Evolutionary conservation across 2,797 vertebrate species (phyloP).

Genomic region (Syncerus caffer): DNA sequence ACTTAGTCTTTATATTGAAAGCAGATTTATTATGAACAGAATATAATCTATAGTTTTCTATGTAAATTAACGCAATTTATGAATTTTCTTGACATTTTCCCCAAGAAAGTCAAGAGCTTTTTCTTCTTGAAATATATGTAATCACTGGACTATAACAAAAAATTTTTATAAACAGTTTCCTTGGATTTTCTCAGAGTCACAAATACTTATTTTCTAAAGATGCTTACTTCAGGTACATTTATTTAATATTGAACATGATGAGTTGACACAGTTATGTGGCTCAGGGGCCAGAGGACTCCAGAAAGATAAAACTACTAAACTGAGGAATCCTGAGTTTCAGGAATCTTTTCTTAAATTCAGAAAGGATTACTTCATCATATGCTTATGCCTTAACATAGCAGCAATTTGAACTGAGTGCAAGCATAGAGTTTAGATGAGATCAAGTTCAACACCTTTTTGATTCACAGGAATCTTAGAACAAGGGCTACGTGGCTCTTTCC

Average conservation of each 20-base stretch:
- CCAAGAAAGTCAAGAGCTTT: not conserved
- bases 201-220: not conserved
- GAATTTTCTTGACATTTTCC: slow-evolving; percentile 1
- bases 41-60: not conserved
- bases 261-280: not conserved
- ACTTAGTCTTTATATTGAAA: not conserved
- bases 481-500: not conserved
- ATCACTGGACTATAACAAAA: not conserved
- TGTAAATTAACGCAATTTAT: not conserved
- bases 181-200: not conserved
- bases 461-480: not conserved
- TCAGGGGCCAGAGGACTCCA: not conserved
- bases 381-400: not conserved
- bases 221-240: not conserved
- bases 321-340: not conserved
- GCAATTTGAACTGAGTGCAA: not conserved
- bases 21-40: not conserved
- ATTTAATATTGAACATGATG: not conserved
- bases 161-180: not conserved
- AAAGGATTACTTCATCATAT: not conserved
- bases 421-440: not conserved
- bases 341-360: not conserved
- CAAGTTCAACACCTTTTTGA: not conserved
- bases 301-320: not conserved
- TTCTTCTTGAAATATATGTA: not conserved